A percentile compares a stretch with the other conserved stretches of the same genome.
These are phyloP conservation scores for Anodontia alba DNA, from an alignment of 2,888 invertebrate genomes.

Conservation along the genomic window DNA sequence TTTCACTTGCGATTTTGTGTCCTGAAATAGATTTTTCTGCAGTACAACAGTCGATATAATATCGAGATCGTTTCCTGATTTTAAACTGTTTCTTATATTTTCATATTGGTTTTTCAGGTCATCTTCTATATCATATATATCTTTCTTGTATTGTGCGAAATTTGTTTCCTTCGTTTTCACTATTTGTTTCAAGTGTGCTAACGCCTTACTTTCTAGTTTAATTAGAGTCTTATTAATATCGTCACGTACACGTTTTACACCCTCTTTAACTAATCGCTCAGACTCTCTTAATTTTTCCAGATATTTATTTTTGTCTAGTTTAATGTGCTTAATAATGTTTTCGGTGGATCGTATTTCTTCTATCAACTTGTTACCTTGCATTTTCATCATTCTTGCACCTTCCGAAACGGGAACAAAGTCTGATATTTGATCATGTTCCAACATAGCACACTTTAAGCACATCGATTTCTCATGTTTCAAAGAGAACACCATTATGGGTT, in stretches of 20 bases:
- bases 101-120: slow-evolving; percentile 47
- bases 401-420: slow-evolving; percentile 59
- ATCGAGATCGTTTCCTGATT: slow-evolving; percentile 26
- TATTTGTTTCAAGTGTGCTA: slow-evolving; percentile 35
- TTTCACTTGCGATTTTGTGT: slow-evolving; percentile 22
- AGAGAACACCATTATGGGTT: slow-evolving; percentile 48
- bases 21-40: slow-evolving; percentile 38
- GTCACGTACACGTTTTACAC: slow-evolving; percentile 36
- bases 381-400: slow-evolving; percentile 39
- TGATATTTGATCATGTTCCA: slow-evolving; percentile 44
- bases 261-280: slow-evolving; percentile 39
- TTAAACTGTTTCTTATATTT: slow-evolving; percentile 26
- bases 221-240: slow-evolving; percentile 44
- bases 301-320: slow-evolving; percentile 25
- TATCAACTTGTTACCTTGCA: slow-evolving; percentile 31
- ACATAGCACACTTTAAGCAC: slow-evolving; percentile 60
- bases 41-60: slow-evolving; percentile 35
- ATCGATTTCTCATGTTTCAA: slow-evolving; percentile 40
- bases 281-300: slow-evolving; percentile 35
- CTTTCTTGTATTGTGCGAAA: slow-evolving; percentile 37
- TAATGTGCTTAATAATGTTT: slow-evolving; percentile 34
- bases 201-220: slow-evolving; percentile 45
- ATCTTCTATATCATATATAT: slow-evolving; percentile 35
- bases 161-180: slow-evolving; percentile 34
- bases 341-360: slow-evolving; percentile 40